These are phyloP conservation scores for Arenaria interpres DNA, from an alignment of 2,113 vertebrate species.

Conservation along the genomic window DNA sequence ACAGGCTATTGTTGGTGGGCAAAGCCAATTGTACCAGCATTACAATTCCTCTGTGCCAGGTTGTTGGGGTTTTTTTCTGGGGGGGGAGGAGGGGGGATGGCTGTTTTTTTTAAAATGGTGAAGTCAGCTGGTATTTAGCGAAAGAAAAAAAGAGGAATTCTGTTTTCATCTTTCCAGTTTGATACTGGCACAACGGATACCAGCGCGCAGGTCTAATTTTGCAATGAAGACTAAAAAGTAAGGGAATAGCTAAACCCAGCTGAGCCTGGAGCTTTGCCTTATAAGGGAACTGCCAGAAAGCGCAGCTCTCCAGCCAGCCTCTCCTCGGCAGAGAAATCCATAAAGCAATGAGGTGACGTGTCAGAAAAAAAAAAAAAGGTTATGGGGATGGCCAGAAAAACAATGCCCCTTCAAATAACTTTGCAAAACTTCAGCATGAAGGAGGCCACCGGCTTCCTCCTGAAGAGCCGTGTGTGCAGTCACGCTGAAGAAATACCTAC, in stretches of 20 bases:
- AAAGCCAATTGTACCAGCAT: neutral
- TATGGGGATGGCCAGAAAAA: neutral
- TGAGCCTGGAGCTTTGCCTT: slow-evolving; percentile 14
- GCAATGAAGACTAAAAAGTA: neutral
- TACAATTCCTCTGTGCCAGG: neutral
- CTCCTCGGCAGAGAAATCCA: neutral
- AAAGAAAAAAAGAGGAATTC: neutral
- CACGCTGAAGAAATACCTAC: neutral
- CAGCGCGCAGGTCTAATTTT: neutral
- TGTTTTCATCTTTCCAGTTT: neutral
- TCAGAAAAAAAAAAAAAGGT: neutral
- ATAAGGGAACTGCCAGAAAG: slow-evolving; percentile 34
- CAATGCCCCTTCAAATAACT: neutral
- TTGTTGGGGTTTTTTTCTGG: neutral
- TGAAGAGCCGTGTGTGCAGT: neutral
- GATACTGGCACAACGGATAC: neutral
- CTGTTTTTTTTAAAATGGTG: neutral
- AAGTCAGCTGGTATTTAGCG: neutral
- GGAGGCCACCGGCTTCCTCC: neutral
- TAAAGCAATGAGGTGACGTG: neutral
- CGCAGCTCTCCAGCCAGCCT: neutral
- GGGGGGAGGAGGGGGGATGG: neutral
- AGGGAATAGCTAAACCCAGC: neutral
- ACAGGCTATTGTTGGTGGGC: neutral
- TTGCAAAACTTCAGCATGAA: neutral